Conservation (phyloP, 2,888 invertebrate species). For the Thalpophila matura region DNA sequence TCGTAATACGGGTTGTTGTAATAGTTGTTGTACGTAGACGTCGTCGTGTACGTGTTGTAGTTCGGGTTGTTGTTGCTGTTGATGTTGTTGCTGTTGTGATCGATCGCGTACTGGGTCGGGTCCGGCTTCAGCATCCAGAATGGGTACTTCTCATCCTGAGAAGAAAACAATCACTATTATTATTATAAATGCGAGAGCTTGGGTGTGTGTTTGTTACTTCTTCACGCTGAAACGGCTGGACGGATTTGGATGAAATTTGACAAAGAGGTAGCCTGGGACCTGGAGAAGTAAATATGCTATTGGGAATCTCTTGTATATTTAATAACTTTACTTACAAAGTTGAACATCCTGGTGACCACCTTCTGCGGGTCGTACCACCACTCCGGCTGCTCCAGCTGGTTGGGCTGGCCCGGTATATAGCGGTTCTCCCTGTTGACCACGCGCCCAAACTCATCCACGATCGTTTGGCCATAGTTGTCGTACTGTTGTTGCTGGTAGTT, state of each 20-base stretch:
- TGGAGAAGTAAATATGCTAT: too few relatives aligned
- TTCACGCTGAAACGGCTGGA: too few relatives aligned
- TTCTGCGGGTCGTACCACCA: slow-evolving; percentile 89
- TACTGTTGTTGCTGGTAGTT: slow-evolving; percentile 68
- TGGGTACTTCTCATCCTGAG: slow-evolving; percentile 94
- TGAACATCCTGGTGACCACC: slow-evolving; percentile 93
- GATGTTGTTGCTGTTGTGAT: slow-evolving; percentile 69
- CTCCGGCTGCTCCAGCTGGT: slow-evolving; percentile 89
- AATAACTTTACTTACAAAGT: slow-evolving; percentile 93
- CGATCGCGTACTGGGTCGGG: slow-evolving; percentile 83
- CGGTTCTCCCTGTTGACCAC: slow-evolving; percentile 57
- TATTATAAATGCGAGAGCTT: neutral
- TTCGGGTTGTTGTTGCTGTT: slow-evolving; percentile 77
- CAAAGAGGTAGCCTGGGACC: too few relatives aligned
- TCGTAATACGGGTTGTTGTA: slow-evolving; percentile 84
- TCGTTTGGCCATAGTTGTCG: slow-evolving; percentile 66
- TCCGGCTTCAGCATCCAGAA: slow-evolving; percentile 94
- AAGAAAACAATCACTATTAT: slow-evolving; percentile 20
- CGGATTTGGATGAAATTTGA: too few relatives aligned
- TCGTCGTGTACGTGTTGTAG: slow-evolving; percentile 76
- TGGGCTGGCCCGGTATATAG: slow-evolving; percentile 82
- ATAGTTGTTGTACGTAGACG: slow-evolving; percentile 75
- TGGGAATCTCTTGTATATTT: too few relatives aligned
- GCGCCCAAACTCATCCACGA: slow-evolving; percentile 71
- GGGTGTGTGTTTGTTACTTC: too few relatives aligned